Evolutionary conservation across 2,113 vertebrate species (phyloP).

Genomic region (Entelurus aequoreus): DNA sequence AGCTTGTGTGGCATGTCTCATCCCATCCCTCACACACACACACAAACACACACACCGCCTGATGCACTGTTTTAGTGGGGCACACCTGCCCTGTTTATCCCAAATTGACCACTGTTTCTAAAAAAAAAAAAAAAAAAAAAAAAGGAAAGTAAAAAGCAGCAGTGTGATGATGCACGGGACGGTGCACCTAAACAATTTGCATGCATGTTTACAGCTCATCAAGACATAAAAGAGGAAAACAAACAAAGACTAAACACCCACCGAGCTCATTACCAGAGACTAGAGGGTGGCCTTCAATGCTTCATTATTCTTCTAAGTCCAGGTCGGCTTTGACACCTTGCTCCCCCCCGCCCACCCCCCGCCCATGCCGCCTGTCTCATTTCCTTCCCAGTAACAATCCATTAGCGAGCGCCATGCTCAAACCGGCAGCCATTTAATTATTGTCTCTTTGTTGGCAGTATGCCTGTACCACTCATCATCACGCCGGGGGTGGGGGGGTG

Average conservation of each 20-base stretch:
- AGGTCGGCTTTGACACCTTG: conserved; percentile 52
- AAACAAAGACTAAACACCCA: not conserved
- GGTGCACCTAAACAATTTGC: conserved; percentile 29
- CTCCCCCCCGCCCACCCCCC: too few species aligned
- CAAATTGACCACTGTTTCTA: conserved; percentile 25
- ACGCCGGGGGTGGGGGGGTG: conserved; percentile 23
- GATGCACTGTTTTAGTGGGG: conserved; percentile 22
- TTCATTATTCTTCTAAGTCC: conserved; percentile 58
- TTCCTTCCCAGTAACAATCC: conserved; percentile 63
- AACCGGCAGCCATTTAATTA: conserved; percentile 74
- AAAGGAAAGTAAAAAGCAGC: conserved; percentile 9
- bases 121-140: too few species aligned
- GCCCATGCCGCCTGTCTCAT: conserved; percentile 60
- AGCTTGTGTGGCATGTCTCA: conserved; percentile 67
- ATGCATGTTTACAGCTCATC: not conserved
- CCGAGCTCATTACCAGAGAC: conserved; percentile 4
- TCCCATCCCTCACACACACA: conserved; percentile 49
- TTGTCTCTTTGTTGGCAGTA: conserved; percentile 57
- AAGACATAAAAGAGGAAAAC: conserved; percentile 1
- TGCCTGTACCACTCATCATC: conserved; percentile 63
- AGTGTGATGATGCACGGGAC: conserved; percentile 19
- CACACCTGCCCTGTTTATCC: conserved; percentile 18
- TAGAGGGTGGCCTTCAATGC: conserved; percentile 45
- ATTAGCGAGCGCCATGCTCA: conserved; percentile 66
- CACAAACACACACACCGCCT: conserved; percentile 8